Conservation (phyloP, 37 sponge, comb jelly and placozoan genomes). For the Axinella damicornis region DNA sequence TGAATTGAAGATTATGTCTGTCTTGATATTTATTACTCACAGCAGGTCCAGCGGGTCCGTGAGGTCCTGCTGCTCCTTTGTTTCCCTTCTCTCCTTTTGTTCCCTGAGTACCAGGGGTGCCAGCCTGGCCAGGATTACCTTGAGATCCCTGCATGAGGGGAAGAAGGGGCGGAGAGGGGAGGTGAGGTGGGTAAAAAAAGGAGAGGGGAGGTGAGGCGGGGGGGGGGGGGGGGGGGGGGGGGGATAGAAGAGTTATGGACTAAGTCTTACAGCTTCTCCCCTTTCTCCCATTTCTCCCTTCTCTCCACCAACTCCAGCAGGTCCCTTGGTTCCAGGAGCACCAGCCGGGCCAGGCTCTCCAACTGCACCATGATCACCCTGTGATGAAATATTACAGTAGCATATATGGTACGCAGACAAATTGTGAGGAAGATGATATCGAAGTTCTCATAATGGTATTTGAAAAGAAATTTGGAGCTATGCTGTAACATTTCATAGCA, state of each 20-base stretch:
- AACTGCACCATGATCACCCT: slow-evolving; percentile 53
- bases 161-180: no score
- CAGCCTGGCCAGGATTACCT: slow-evolving; percentile 42
- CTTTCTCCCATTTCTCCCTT: slow-evolving; percentile 39
- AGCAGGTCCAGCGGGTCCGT: slow-evolving; percentile 57
- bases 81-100: slow-evolving; percentile 60
- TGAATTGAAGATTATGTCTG: no score
- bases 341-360: slow-evolving; percentile 55
- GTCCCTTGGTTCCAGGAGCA: slow-evolving; percentile 31
- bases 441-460: no score
- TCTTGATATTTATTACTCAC: slow-evolving; percentile 2
- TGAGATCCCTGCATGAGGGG: slow-evolving; percentile 24
- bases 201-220: not conserved
- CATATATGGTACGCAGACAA: no score
- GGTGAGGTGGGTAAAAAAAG: no score
- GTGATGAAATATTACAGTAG: no score
- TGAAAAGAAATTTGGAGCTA: no score
- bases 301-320: slow-evolving; percentile 40
- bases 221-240: no score
- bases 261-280: slow-evolving; percentile 24
- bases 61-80: slow-evolving; percentile 49
- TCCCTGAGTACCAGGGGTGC: slow-evolving; percentile 58
- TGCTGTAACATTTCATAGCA: no score
- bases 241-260: no score
- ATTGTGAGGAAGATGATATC: no score